These are phyloP conservation scores for Agrotis puta DNA, from an alignment of 2,888 invertebrate genomes.

Conservation along the genomic window DNA sequence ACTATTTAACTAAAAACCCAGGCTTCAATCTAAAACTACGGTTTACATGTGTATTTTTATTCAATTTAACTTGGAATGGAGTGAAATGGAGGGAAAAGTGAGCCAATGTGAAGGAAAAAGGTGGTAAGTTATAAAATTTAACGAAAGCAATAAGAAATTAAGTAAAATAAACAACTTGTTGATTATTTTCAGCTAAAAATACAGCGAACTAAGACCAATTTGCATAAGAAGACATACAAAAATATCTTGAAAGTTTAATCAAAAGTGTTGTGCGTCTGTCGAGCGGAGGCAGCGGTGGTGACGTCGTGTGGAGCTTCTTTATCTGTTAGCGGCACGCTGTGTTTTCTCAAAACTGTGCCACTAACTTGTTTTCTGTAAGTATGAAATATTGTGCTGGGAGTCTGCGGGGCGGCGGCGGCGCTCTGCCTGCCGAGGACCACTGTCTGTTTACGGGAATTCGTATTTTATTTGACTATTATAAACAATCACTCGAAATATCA, in stretches of 20 bases:
- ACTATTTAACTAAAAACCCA: no score
- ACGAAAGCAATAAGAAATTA: no score
- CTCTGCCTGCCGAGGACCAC: constrained; percentile 32
- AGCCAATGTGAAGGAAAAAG: no score
- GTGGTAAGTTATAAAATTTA: no score
- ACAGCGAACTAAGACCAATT: constrained; percentile 26
- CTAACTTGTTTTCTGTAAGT: constrained; percentile 81
- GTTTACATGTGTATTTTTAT: no score
- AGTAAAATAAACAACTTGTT: no score
- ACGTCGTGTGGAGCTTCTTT: constrained; percentile 69
- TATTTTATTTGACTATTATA: constrained; percentile 11
- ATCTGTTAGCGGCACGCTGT: constrained; percentile 79
- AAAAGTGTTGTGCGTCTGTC: constrained; percentile 45
- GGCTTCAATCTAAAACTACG: no score
- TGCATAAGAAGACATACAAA: constrained; percentile 40
- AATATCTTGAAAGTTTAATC: constrained; percentile 33
- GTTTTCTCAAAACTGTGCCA: constrained; percentile 70
- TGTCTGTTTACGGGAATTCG: constrained; percentile 7
- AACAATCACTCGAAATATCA: not conserved
- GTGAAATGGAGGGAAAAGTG: no score
- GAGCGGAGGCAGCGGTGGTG: constrained; percentile 30
- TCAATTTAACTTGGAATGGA: no score
- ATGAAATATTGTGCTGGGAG: constrained; percentile 80
- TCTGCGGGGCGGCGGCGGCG: constrained; percentile 59
- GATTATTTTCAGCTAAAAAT: not conserved